Evolutionary conservation across 1,140 invertebrate species (phyloP).

Genomic region (Lordiphosa clarofinis): DNA sequence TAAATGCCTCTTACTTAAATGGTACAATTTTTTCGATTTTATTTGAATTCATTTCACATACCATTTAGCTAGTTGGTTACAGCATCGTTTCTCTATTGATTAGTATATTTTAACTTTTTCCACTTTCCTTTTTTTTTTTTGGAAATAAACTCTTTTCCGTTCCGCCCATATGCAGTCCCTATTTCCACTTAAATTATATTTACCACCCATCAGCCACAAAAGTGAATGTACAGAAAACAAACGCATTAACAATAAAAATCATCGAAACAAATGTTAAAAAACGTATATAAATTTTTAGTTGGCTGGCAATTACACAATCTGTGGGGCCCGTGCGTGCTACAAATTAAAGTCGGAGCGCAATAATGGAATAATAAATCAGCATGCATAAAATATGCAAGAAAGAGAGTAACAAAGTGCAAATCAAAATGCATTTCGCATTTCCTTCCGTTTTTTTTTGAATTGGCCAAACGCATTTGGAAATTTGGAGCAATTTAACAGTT

Average conservation of each 20-base stretch:
- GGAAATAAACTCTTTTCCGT: no score
- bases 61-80: no score
- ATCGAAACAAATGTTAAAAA: conserved; percentile 19
- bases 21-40: no score
- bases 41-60: no score
- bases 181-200: no score
- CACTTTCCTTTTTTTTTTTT: no score
- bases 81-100: no score
- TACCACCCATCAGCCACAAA: conserved; percentile 2
- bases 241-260: conserved; percentile 34
- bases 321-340: conserved; percentile 49
- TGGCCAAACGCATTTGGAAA: conserved; percentile 47
- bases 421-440: conserved; percentile 66
- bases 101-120: no score
- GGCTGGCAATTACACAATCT: conserved; percentile 39
- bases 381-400: conserved; percentile 57
- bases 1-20: no score
- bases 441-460: conserved; percentile 58
- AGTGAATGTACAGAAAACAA: conserved; percentile 43
- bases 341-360: conserved; percentile 55
- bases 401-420: conserved; percentile 20
- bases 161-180: no score
- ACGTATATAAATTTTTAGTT: conserved; percentile 9
- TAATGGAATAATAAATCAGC: conserved; percentile 72
- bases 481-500: conserved; percentile 49